Evolutionary conservation across 1,140 invertebrate genomes (phyloP), one percentile per base, ranked within the genome.

Genomic region (Camponotus pennsylvanicus): DNA sequence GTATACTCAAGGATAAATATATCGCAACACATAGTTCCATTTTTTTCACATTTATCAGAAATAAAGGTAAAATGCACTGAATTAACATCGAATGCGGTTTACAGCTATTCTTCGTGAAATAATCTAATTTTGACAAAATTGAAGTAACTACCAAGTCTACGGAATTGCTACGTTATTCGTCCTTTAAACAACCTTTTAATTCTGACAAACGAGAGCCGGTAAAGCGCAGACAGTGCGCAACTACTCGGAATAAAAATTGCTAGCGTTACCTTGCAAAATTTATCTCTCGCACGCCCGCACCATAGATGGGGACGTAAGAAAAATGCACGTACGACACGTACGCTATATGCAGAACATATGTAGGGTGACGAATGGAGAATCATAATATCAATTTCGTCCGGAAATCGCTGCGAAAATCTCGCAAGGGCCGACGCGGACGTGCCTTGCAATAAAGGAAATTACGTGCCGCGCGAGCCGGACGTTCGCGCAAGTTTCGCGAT

Each of bases 331-430:
- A 49, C 11, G 18, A 63, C 32, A 57, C 67, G 18, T 83, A 73
- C 21, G 34, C 45, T 63, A 78, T 78, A 45, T 21, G 32, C 13
- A 32, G 40, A 4, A 15, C 13, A 69, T 27, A 18, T 5, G 32
- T 40, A 71, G 27, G 69, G 42, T 70, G 69, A 85, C 67, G 32
- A 84, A 73, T 82, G 34, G 57, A 85, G 59, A 71, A 73, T 82
- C 63, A 80, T 63, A 63, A 67, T 55, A 83, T 77, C 82, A 88
- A 86, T 90, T 89, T 89, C 37, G 63, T 42, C n/a, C 15, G 87
- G 77, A 89, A 87, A 90, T 89, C 79, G 75, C 9, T 52, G 66
- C 85, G 86, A 89, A 89, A 84, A 84, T 84, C 84, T 86, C 45
- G 37, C 21, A 57, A 15, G 45, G 52, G 32, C 27, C 84, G 40